phyloP scores from a whole-genome alignment of 2,797 vertebrate genomes.

The Vireo griseus region DNA sequence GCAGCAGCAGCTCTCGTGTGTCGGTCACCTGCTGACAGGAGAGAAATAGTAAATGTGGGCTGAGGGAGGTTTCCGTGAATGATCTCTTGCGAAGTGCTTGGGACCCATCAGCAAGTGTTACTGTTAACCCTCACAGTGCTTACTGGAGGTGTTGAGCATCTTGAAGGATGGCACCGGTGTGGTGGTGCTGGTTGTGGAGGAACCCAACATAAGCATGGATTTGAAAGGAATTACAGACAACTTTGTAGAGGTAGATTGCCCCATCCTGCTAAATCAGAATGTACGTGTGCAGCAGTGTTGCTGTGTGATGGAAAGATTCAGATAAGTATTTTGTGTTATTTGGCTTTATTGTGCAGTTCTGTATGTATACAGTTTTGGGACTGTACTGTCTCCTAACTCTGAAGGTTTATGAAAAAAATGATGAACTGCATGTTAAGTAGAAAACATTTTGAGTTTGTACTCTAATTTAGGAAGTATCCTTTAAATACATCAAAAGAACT shows the following conservation, averaged over 20 bases:
- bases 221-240: rapidly evolving
- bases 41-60: not conserved
- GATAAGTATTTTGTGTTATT: not conserved
- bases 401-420: not conserved
- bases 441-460: not conserved
- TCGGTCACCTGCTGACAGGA: not conserved
- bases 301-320: not conserved
- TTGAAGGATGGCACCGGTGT: rapidly evolving
- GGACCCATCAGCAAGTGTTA: rapidly evolving
- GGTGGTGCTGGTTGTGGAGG: not conserved
- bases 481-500: not conserved
- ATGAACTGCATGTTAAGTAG: rapidly evolving
- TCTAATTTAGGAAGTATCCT: not conserved
- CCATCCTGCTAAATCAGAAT: not conserved
- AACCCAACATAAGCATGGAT: rapidly evolving
- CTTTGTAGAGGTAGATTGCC: not conserved
- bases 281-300: rapidly evolving
- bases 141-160: rapidly evolving
- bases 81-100: not conserved
- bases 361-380: rapidly evolving
- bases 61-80: not conserved
- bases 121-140: not conserved
- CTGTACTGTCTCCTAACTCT: too few relatives aligned
- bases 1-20: not conserved
- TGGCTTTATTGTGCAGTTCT: not conserved